A percentile compares a stretch with the other conserved stretches of the same genome.
phyloP scores from a whole-genome alignment of 2,113 vertebrate species.

The Chaetodon auriga region DNA sequence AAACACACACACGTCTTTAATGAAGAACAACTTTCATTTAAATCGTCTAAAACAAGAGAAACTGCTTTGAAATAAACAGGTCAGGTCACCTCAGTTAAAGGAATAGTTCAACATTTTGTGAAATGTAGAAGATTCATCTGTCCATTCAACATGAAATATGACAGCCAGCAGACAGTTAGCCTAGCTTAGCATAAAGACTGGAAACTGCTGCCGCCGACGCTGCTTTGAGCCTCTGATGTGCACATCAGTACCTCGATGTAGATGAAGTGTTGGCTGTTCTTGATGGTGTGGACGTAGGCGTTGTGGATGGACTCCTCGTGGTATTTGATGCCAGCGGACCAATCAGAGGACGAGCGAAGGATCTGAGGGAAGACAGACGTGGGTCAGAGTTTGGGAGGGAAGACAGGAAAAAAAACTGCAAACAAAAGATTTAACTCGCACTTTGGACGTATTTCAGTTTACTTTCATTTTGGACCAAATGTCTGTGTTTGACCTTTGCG shows the following conservation, averaged over 20 bases:
- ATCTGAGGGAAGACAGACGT: slow-evolving; percentile 78
- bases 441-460: background rate
- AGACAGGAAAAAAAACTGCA: too few relatives aligned
- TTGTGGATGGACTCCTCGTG: slow-evolving; percentile 96
- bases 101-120: too few relatives aligned
- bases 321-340: slow-evolving; percentile 97
- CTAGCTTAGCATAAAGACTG: too few relatives aligned
- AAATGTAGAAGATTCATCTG: too few relatives aligned
- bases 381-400: background rate
- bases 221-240: background rate
- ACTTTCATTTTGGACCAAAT: background rate
- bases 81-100: too few relatives aligned
- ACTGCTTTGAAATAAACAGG: too few relatives aligned
- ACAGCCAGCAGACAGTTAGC: too few relatives aligned
- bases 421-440: background rate
- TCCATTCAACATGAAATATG: too few relatives aligned
- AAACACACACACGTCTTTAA: background rate
- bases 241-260: slow-evolving; percentile 90
- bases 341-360: slow-evolving; percentile 93
- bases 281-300: slow-evolving; percentile 89
- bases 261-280: slow-evolving; percentile 93
- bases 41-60: too few relatives aligned
- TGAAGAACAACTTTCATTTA: background rate
- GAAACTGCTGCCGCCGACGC: background rate
- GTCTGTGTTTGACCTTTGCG: too few relatives aligned